These are phyloP conservation scores for Rissa tridactyla DNA, from an alignment of 2,113 vertebrate species.

Conservation along the genomic window DNA sequence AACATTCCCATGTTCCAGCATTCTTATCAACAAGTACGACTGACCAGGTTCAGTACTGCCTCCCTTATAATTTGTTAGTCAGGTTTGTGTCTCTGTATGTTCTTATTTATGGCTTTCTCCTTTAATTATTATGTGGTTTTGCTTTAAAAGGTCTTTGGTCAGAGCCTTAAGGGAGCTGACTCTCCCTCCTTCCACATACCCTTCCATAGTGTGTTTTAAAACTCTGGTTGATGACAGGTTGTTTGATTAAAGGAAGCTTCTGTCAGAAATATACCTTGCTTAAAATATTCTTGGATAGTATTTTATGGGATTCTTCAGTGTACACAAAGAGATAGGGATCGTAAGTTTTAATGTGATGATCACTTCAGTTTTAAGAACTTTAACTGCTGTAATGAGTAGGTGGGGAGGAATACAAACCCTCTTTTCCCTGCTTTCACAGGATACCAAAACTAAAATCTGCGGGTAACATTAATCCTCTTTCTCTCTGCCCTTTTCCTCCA, in stretches of 20 bases:
- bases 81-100: neutral
- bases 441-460: neutral
- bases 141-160: neutral
- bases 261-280: neutral
- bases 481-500: neutral
- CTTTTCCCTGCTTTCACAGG: neutral
- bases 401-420: rapidly evolving
- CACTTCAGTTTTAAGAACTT: neutral
- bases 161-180: neutral
- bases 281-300: neutral
- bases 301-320: neutral
- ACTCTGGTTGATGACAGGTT: neutral
- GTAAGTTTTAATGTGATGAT: neutral
- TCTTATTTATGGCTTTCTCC: neutral
- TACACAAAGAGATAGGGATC: rapidly evolving
- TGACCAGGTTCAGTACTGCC: neutral
- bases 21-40: neutral
- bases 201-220: rapidly evolving
- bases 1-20: neutral
- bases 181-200: neutral
- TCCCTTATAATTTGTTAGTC: neutral
- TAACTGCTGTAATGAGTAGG: neutral
- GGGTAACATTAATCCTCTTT: neutral
- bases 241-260: neutral
- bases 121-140: neutral